Conservation (phyloP, 2,113 vertebrate species). For the Butorides virescens region DNA sequence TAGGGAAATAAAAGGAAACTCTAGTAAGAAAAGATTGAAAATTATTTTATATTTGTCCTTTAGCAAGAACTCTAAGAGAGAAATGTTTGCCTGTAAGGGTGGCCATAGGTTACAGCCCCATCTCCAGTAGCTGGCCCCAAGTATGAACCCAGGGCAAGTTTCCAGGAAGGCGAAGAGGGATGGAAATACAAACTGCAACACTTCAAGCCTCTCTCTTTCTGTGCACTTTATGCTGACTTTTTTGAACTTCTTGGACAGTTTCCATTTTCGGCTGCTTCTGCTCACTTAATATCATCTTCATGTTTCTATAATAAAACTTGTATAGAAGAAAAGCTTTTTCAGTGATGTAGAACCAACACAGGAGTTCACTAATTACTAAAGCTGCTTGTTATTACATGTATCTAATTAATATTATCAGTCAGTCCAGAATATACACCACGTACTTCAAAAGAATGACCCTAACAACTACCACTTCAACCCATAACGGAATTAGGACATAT, state of each 20-base stretch:
- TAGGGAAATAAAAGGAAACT: background rate
- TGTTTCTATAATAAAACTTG: background rate
- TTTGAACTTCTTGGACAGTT: background rate
- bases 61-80: background rate
- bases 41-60: background rate
- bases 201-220: background rate
- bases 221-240: background rate
- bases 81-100: background rate
- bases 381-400: conserved; percentile 18
- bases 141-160: background rate
- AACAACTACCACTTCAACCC: conserved; percentile 31
- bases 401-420: conserved; percentile 49
- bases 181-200: background rate
- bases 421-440: conserved; percentile 1
- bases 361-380: conserved; percentile 20
- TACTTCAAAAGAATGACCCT: conserved; percentile 39
- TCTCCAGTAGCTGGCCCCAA: background rate
- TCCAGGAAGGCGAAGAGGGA: background rate
- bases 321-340: background rate
- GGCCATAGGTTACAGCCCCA: background rate
- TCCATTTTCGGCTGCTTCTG: background rate
- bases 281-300: background rate
- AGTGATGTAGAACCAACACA: background rate
- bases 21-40: background rate
- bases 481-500: background rate